Conservation (phyloP, 2,888 invertebrate species). For the Synanthedon formicaeformis region DNA sequence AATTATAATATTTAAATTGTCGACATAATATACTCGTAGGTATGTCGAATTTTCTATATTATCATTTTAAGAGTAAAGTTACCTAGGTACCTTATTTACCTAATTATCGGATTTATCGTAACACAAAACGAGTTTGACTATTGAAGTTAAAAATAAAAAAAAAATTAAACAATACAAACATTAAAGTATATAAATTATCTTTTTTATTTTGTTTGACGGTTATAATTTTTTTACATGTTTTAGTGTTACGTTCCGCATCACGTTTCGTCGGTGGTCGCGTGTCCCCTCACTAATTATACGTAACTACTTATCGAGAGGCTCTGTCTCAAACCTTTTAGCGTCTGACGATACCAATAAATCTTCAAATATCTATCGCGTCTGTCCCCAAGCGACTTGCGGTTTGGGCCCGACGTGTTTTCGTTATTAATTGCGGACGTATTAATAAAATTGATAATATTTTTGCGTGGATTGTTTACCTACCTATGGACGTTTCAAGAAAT, state of each 20-base stretch:
- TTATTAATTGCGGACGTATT: constrained; percentile 52
- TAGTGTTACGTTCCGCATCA: constrained; percentile 4
- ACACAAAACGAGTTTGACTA: no score
- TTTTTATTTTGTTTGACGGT: no score
- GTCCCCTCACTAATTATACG: constrained; percentile 57
- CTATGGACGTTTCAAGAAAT: no score
- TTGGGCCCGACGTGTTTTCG: constrained; percentile 16
- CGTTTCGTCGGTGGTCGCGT: constrained; percentile 51
- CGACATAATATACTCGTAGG: no score
- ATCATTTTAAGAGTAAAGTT: no score
- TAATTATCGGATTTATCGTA: no score
- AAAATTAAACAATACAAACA: no score
- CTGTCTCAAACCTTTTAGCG: constrained; percentile 60
- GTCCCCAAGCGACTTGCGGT: constrained; percentile 22
- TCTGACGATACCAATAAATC: constrained; percentile 57
- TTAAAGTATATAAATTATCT: no score
- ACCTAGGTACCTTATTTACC: no score
- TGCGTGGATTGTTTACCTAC: neutral
- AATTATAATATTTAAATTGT: no score
- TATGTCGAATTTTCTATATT: no score
- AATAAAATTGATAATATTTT: constrained; percentile 14
- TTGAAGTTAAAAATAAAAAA: no score
- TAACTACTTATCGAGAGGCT: constrained; percentile 46
- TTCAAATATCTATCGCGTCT: constrained; percentile 40
- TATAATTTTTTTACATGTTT: neutral